Conservation (phyloP, 2,888 invertebrate genomes). For the Drosophila affinis region DNA sequence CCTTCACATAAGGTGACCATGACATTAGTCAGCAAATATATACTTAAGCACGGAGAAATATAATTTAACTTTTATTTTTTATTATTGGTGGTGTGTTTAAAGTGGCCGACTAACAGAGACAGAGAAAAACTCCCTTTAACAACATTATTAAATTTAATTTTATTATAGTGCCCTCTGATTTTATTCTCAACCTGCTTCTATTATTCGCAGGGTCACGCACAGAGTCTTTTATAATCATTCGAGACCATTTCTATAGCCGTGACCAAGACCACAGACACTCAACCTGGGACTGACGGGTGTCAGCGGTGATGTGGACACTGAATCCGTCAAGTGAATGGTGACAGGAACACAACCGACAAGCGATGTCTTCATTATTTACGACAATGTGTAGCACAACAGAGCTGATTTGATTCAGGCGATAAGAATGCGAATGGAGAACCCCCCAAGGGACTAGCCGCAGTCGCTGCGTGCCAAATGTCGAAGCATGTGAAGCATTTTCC, state of each 20-base stretch:
- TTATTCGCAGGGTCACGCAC: neutral
- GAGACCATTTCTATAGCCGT: neutral
- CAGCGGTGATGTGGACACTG: conserved; percentile 26
- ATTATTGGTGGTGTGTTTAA: too few relatives aligned
- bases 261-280: conserved; percentile 19
- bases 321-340: conserved; percentile 39
- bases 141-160: too few relatives aligned
- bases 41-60: neutral
- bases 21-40: neutral
- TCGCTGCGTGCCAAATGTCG: conserved; percentile 19
- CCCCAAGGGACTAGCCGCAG: conserved; percentile 12
- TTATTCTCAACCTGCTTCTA: too few relatives aligned
- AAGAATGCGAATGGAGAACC: conserved; percentile 18
- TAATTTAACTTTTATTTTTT: neutral
- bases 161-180: too few relatives aligned
- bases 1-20: neutral
- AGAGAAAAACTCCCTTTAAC: too few relatives aligned
- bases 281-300: conserved; percentile 41
- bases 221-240: conserved; percentile 3
- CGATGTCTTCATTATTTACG: conserved; percentile 49
- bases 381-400: conserved; percentile 12
- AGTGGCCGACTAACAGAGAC: too few relatives aligned
- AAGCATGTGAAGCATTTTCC: conserved; percentile 5
- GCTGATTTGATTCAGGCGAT: conserved; percentile 25
- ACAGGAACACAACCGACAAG: conserved; percentile 46